Evolutionary conservation across 2,888 invertebrate species (phyloP).

Genomic region (Spilosoma lubricipeda): DNA sequence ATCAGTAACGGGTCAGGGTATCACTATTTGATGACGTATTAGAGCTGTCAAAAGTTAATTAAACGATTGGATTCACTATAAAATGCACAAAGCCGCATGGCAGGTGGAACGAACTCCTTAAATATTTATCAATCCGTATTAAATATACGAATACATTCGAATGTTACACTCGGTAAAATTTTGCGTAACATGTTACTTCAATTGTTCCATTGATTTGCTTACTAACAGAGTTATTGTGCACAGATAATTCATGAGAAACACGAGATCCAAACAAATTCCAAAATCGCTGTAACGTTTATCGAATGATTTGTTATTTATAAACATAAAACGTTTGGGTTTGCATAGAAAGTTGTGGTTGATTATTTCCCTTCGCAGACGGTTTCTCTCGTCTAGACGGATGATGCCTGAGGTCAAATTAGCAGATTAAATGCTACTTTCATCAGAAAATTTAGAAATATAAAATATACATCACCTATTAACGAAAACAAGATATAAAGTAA

Average conservation of each 20-base stretch:
- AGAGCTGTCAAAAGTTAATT: too few species aligned
- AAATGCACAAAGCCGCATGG: too few species aligned
- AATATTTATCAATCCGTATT: neutral
- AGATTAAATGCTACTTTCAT: neutral
- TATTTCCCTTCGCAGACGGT: neutral
- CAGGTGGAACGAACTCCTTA: neutral
- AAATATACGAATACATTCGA: neutral
- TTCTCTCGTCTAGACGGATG: neutral
- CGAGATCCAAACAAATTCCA: neutral
- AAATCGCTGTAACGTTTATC: neutral
- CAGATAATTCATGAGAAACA: constrained; percentile 4
- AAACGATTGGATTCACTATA: too few species aligned
- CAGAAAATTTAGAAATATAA: neutral
- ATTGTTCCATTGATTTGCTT: constrained; percentile 2
- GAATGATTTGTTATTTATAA: neutral
- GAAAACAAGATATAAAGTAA: neutral
- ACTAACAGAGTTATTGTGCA: constrained; percentile 4
- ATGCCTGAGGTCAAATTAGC: neutral
- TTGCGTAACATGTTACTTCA: neutral
- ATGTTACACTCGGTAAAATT: neutral
- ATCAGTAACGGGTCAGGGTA: too few species aligned
- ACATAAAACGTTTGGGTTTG: constrained; percentile 3
- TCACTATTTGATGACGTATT: too few species aligned
- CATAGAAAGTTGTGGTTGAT: constrained; percentile 23
- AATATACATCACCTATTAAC: neutral